Base-by-base conservation (phyloP, 2,113 vertebrate genomes). In the Azemiops feae region DNA sequence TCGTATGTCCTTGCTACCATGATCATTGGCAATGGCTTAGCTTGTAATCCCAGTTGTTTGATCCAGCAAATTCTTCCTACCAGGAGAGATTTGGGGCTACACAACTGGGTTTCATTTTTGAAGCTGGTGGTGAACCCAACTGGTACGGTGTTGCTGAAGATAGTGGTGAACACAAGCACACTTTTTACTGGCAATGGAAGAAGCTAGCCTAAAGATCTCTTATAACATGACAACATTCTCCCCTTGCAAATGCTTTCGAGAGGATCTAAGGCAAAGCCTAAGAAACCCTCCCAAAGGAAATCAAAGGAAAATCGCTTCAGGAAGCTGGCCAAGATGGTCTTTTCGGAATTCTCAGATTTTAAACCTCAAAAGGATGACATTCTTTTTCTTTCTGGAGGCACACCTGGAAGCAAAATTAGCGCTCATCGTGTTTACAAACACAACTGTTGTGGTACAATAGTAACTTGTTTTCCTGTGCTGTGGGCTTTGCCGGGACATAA, bases 81-180 rank as follows among this genome's bases (percentile, higher is more conserved):
- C 88, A 98, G 98, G 95, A 95, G 94, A 12, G 97, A 98, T 81
- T 93, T 98, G 85, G 99, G 99, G 0, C 23, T 98, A 85, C 97
- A 98, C 91, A 96, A 89, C 86, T 97, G 95, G 94, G 89, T 96
- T 0, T 98, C 96, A 4, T 88, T 57, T 45, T 87, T 98, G 64
- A 95, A 96, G 0, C 53, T 98, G 0, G 93, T 91, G 0, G 97
- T 99, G 93, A 99, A 99, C 96, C 99, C 99, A 8, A 98, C 99
- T 1, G 99, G 99, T 58, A 99, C 98, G 0, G 96, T 97, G 86
- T 97, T 99, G 89, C 92, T 99, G 55, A 97, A 95, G 2, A 45
- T 98, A 3, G 5, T 0, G 7, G 16, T 92, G 3, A 18, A 93
- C 0, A 93, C 94, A 87, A 50, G 92, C 25, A 20, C 0, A 0